Base-by-base conservation (phyloP, 2,888 invertebrate genomes). In the Lissonota sp. region DNA sequence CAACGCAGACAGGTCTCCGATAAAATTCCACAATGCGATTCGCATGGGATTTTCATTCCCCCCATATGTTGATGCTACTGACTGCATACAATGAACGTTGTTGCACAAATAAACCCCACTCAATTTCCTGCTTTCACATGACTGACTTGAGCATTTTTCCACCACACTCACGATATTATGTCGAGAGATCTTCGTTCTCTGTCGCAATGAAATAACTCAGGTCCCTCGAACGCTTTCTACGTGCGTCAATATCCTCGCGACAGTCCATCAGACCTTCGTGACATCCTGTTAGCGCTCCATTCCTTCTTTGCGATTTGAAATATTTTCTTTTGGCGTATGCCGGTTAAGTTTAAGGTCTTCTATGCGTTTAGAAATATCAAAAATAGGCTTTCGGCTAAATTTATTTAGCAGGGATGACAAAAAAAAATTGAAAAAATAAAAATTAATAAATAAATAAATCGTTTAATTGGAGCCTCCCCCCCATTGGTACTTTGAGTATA, bases 71-170 rank as follows among this genome's bases (percentile, higher is more conserved):
- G 26, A 26, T 53, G 14, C 6, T 7, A 53, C 14, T 14, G 14
- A n/a, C 12, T 51, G 58, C 46, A 60, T 49, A 74, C 74, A 74
- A 74, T 58, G 40, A 64, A 53, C 14, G 53, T 51, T 40, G 51
- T 42, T 6, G 5, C 40, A n/a, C 14, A 6, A 26, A n/a, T 49
- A n/a, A n/a, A 37, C 71, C 26, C 16, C 16, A 53, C 39, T 79
- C 81, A 64, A 74, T 63, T 49, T 57, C n/a, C 70, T 46, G 66
- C 78, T 81, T 85, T 80, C 83, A 76, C 83, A 74, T 73, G 71
- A 62, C 39, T 49, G 10, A 40, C 51, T 55, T 53, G 75, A 55
- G 71, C 72, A 79, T 80, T 72, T 53, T 71, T 62, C 72, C 14
- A 63, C 57, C 51, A 26, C 49, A 5, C 57, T 44, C 10, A 4